A percentile compares a stretch with the other conserved stretches of the same genome.
Conservation (phyloP, 2,113 vertebrate species). For the Agelaius phoeniceus region DNA sequence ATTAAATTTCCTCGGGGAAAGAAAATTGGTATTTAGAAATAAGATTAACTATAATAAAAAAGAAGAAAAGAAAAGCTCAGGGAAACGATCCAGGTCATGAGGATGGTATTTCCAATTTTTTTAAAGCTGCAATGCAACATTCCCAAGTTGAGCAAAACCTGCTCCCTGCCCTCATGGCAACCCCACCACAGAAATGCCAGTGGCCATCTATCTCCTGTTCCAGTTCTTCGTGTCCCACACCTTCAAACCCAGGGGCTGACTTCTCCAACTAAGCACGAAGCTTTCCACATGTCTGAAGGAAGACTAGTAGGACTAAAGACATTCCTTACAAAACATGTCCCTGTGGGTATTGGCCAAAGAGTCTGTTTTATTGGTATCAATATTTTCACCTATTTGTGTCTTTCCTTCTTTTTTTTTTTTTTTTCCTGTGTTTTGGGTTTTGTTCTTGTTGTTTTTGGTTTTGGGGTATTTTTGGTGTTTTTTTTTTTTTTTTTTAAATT, state of each 20-base stretch:
- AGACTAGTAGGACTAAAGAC: neutral
- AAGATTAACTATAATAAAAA: conserved; percentile 14
- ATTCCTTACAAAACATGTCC: neutral
- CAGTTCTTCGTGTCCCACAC: neutral
- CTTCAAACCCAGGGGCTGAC: neutral
- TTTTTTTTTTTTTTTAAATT: neutral
- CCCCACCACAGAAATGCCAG: neutral
- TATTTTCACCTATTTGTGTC: neutral
- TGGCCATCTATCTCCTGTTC: neutral
- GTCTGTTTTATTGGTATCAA: neutral
- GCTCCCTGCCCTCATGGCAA: neutral
- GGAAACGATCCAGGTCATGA: neutral
- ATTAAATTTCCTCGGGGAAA: neutral
- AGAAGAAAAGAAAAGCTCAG: conserved; percentile 4
- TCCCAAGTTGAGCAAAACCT: neutral
- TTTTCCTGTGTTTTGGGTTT: neutral
- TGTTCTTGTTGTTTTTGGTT: too few relatives aligned
- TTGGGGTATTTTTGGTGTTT: neutral
- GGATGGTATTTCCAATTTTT: conserved; percentile 9
- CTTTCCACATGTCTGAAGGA: neutral
- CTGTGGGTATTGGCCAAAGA: neutral
- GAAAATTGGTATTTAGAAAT: neutral
- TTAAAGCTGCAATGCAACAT: neutral
- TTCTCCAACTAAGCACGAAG: neutral
- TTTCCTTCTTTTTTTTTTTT: neutral